phyloP scores from a whole-genome alignment of 2,888 invertebrate species.

The Phyllotreta striolata region DNA sequence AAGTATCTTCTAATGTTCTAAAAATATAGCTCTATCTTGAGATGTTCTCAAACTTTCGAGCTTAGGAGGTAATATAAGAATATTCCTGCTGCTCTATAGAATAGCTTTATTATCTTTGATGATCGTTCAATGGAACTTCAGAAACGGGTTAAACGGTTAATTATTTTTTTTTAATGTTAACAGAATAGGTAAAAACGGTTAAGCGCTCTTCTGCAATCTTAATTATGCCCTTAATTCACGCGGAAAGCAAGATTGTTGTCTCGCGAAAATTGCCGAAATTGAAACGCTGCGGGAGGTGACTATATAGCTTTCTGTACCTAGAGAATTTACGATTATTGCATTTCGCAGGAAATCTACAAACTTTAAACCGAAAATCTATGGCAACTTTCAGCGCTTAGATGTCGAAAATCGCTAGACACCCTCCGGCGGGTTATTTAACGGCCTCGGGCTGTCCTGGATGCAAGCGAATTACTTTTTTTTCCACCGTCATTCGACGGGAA shows the following conservation, averaged over 20 bases:
- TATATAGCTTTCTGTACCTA: conserved; percentile 23
- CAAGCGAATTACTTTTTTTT: too few species aligned
- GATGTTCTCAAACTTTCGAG: too few species aligned
- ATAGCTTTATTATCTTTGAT: too few species aligned
- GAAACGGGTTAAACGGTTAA: too few species aligned
- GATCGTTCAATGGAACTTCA: too few species aligned
- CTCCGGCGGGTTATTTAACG: conserved; percentile 33
- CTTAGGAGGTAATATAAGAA: too few species aligned
- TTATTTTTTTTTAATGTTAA: too few species aligned
- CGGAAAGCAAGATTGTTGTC: conserved; percentile 25
- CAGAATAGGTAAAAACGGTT: neutral
- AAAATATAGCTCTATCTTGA: too few species aligned
- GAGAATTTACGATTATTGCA: conserved; percentile 41
- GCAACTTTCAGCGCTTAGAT: conserved; percentile 32
- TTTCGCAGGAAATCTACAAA: conserved; percentile 41
- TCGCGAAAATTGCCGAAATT: conserved; percentile 49
- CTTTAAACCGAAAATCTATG: conserved; percentile 44
- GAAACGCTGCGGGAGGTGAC: conserved; percentile 50
- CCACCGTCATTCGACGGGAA: too few species aligned
- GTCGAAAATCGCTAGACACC: conserved; percentile 28
- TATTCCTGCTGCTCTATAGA: too few species aligned
- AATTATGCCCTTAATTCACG: conserved; percentile 23
- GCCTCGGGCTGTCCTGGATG: conserved; percentile 8
- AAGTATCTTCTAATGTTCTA: too few species aligned
- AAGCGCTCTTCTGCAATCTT: conserved; percentile 12